A percentile compares a stretch with the other conserved stretches of the same genome.
Evolutionary conservation across 2,888 invertebrate species (phyloP).

Genomic region (Tipula confusa): DNA sequence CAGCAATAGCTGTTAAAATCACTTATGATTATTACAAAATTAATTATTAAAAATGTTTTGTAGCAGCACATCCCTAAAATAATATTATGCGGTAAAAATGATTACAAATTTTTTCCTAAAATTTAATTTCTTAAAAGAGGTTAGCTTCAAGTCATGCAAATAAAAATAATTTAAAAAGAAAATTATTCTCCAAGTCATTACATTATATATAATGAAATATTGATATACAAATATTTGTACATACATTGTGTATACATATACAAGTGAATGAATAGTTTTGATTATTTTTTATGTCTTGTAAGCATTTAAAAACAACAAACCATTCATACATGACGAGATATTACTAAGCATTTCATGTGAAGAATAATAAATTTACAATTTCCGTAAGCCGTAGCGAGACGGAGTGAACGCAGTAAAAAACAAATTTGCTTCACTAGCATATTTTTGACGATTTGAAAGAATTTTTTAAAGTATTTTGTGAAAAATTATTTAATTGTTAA

Average conservation of each 20-base stretch:
- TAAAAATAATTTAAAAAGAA: background rate
- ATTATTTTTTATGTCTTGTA: background rate
- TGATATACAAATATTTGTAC: background rate
- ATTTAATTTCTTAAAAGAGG: background rate
- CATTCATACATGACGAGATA: background rate
- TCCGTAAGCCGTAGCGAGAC: background rate
- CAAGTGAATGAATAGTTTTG: background rate
- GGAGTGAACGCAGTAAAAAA: background rate
- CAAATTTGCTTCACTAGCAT: background rate
- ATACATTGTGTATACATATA: background rate
- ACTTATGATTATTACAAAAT: no score
- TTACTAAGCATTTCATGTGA: background rate
- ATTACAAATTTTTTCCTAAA: no score
- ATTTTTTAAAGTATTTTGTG: background rate
- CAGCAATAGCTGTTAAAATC: no score
- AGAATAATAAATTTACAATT: background rate
- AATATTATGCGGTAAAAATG: no score
- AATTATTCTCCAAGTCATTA: background rate
- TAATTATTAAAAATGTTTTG: no score
- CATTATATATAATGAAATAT: background rate
- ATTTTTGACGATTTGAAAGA: background rate
- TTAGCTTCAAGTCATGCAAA: background rate
- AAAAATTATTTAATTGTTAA: background rate
- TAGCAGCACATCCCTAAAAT: no score
- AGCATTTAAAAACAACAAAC: background rate